These are phyloP conservation scores for Micrasema longulum DNA, from an alignment of 1,140 invertebrate genomes.

Conservation along the genomic window DNA sequence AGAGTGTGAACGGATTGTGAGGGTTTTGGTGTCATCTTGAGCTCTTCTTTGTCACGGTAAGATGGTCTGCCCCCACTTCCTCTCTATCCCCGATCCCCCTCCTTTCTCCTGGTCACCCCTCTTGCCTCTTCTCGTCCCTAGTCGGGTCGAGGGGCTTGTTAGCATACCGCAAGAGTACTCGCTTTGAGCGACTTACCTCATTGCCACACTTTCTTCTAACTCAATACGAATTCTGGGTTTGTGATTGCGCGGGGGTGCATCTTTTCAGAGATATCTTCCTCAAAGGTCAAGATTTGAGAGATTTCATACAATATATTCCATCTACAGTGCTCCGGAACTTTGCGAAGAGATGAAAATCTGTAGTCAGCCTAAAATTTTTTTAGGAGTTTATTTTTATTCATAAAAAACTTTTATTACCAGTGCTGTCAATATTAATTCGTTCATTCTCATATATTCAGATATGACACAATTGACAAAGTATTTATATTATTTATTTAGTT, in stretches of 20 bases:
- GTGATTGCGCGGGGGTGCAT: slow-evolving; percentile 14
- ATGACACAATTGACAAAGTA: no score
- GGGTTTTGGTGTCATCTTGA: slow-evolving; percentile 40
- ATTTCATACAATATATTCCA: not conserved
- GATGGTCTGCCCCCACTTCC: not conserved
- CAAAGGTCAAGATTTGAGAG: slow-evolving; percentile 15
- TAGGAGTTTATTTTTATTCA: no score
- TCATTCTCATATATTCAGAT: no score
- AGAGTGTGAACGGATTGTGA: slow-evolving; percentile 37
- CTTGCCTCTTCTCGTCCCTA: not conserved
- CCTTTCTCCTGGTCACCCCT: not conserved
- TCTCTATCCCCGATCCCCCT: slow-evolving; percentile 1
- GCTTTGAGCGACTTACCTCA: slow-evolving; percentile 42
- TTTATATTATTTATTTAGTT: no score
- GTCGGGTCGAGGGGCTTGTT: slow-evolving; percentile 48
- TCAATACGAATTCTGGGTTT: slow-evolving; percentile 23
- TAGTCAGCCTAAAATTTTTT: no score
- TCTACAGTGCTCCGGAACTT: not conserved
- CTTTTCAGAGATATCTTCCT: slow-evolving; percentile 7
- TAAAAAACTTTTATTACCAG: no score
- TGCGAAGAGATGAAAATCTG: no score
- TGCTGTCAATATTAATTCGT: no score
- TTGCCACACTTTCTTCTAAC: slow-evolving; percentile 42
- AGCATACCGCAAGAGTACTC: slow-evolving; percentile 45
- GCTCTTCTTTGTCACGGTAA: slow-evolving; percentile 39